Percentiles rank a stretch among this genome's conserved stretches.
These are phyloP conservation scores for Eupithecia vulgata DNA, from an alignment of 2,888 invertebrate species.

Conservation along the genomic window DNA sequence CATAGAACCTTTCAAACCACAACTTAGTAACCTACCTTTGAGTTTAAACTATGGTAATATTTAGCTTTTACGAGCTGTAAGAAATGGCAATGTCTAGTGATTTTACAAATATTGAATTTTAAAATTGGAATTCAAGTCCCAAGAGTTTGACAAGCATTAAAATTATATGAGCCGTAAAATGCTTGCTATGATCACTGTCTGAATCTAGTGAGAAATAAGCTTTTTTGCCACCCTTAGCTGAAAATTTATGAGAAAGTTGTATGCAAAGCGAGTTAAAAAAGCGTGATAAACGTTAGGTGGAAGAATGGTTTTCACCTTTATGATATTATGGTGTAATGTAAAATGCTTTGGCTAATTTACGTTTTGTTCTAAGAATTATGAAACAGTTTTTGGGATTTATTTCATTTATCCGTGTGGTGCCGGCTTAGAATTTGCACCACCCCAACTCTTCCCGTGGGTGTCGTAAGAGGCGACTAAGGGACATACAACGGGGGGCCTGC, in stretches of 20 bases:
- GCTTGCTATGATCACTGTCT: background rate
- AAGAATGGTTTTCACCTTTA: conserved; percentile 1
- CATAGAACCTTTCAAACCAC: background rate
- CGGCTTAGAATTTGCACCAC: too few relatives aligned
- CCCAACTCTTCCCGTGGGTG: too few relatives aligned
- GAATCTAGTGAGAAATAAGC: background rate
- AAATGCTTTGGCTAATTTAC: background rate
- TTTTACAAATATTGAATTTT: background rate
- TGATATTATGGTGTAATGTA: conserved; percentile 1
- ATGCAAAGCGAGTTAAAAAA: conserved; percentile 24
- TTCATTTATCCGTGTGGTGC: too few relatives aligned
- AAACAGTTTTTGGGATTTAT: background rate
- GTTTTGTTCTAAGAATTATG: background rate
- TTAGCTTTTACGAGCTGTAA: background rate
- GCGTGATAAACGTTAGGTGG: conserved; percentile 9
- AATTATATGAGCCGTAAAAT: background rate
- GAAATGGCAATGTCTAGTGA: background rate
- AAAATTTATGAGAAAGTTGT: conserved; percentile 18
- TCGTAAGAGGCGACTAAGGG: too few relatives aligned
- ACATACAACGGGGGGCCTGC: too few relatives aligned
- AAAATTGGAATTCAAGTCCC: background rate
- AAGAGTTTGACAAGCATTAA: background rate
- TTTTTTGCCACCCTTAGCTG: conserved; percentile 11
- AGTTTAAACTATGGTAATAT: background rate
- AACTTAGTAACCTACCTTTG: background rate